These are phyloP conservation scores for Oreochromis aureus DNA, from an alignment of 2,113 vertebrate species.

Conservation along the genomic window DNA sequence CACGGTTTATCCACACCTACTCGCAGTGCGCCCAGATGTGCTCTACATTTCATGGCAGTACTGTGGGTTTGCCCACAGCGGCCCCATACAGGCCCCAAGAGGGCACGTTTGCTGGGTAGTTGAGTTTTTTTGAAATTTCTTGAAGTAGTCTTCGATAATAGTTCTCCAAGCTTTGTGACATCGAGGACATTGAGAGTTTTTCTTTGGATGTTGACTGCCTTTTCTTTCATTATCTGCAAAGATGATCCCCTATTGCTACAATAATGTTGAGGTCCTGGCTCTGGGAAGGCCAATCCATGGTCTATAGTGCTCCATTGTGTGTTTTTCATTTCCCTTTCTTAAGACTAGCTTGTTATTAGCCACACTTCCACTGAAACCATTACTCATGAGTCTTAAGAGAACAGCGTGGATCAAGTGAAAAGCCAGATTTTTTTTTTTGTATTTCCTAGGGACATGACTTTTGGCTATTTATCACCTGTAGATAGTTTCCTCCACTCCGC, in stretches of 20 bases:
- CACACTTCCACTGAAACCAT: not conserved
- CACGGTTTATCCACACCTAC: not conserved
- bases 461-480: not conserved
- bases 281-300: not conserved
- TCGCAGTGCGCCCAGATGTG: not conserved
- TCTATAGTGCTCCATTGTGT: not conserved
- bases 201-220: not conserved
- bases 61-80: not conserved
- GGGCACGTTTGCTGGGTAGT: not conserved
- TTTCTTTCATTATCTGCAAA: not conserved
- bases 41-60: not conserved
- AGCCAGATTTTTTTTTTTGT: not conserved
- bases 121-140: not conserved
- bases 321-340: not conserved
- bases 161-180: not conserved
- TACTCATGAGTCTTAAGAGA: not conserved
- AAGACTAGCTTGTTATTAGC: not conserved
- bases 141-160: not conserved
- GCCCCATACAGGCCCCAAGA: not conserved
- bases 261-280: not conserved
- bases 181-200: not conserved
- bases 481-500: not conserved
- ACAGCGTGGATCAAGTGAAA: not conserved
- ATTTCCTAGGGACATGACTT: not conserved
- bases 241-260: not conserved